Evolutionary conservation across 2,888 invertebrate species (phyloP).

Genomic region (Yponomeuta plumbellus): DNA sequence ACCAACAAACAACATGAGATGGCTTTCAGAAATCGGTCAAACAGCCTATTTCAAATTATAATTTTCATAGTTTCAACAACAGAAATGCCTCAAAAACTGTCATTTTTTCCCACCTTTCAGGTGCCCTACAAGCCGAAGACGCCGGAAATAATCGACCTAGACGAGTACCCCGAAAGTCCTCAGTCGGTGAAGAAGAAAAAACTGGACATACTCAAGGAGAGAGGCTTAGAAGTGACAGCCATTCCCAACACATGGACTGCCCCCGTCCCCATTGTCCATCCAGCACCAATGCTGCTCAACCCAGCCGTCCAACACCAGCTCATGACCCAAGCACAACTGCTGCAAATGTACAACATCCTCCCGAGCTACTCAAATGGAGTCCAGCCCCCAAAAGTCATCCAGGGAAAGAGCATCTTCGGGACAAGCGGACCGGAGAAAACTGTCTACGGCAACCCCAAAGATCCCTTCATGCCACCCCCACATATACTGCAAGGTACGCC

Average conservation of each 20-base stretch:
- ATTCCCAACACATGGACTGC: conserved; percentile 46
- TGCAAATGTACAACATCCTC: conserved; percentile 60
- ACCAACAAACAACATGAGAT: too few species aligned
- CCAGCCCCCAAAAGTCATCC: conserved; percentile 73
- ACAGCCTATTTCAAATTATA: too few species aligned
- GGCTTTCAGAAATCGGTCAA: too few species aligned
- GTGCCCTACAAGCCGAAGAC: conserved; percentile 78
- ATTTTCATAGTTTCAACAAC: too few species aligned
- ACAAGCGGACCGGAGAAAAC: conserved; percentile 75
- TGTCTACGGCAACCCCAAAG: conserved; percentile 85
- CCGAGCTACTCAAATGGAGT: conserved; percentile 46
- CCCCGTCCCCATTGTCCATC: conserved; percentile 7
- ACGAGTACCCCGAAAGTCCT: conserved; percentile 71
- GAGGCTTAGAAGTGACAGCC: conserved; percentile 85
- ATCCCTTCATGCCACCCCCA: conserved; percentile 76
- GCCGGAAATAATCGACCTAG: conserved; percentile 80
- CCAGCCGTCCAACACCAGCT: conserved; percentile 63
- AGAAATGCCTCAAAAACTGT: too few species aligned
- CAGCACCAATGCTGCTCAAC: conserved; percentile 44
- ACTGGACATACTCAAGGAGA: conserved; percentile 84
- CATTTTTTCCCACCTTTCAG: neutral
- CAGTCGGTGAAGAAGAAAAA: conserved; percentile 79
- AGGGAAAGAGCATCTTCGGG: conserved; percentile 80
- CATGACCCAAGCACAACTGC: conserved; percentile 53
- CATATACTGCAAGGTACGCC: conserved; percentile 67